Conservation (phyloP, 2,797 vertebrate genomes). For the Cyprinodon diabolis region DNA sequence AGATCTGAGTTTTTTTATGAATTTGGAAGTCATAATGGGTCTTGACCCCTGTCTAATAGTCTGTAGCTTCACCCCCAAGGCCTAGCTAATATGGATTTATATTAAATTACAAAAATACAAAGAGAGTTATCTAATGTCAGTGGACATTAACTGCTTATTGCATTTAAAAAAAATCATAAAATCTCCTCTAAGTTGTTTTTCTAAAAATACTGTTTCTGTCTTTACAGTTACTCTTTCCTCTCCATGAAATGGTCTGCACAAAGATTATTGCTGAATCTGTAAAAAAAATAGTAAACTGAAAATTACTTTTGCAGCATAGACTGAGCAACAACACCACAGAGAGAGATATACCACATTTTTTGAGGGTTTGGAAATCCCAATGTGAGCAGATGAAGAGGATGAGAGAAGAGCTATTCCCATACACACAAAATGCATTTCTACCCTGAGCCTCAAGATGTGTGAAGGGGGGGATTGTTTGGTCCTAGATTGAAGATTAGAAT, state of each 20-base stretch:
- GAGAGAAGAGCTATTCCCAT: slow-evolving; percentile 12
- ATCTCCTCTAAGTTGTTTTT: slow-evolving; percentile 28
- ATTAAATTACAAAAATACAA: not conserved
- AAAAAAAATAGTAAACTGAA: slow-evolving; percentile 51
- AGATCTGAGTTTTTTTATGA: not conserved
- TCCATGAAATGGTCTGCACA: slow-evolving; percentile 30
- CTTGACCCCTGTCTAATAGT: not conserved
- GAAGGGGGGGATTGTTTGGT: slow-evolving; percentile 23
- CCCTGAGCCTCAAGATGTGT: not conserved
- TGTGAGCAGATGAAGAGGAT: slow-evolving; percentile 46
- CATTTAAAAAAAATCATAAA: not conserved
- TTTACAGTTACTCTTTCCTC: not conserved
- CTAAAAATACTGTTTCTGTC: slow-evolving; percentile 8
- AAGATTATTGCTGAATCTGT: slow-evolving; percentile 54
- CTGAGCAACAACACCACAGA: slow-evolving; percentile 33
- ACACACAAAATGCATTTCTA: not conserved
- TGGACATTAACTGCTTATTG: not conserved
- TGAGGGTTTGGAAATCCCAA: slow-evolving; percentile 46
- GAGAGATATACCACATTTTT: slow-evolving; percentile 44
- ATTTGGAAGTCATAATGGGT: not conserved
- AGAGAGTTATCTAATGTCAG: not conserved
- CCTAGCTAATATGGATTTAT: not conserved
- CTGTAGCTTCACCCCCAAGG: not conserved
- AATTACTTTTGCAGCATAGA: slow-evolving; percentile 53
- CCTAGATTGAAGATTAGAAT: slow-evolving; percentile 64